Evolutionary conservation across 2,113 vertebrate species (phyloP), one percentile per base, ranked within the genome.

Genomic region (Sigmodon hispidus): DNA sequence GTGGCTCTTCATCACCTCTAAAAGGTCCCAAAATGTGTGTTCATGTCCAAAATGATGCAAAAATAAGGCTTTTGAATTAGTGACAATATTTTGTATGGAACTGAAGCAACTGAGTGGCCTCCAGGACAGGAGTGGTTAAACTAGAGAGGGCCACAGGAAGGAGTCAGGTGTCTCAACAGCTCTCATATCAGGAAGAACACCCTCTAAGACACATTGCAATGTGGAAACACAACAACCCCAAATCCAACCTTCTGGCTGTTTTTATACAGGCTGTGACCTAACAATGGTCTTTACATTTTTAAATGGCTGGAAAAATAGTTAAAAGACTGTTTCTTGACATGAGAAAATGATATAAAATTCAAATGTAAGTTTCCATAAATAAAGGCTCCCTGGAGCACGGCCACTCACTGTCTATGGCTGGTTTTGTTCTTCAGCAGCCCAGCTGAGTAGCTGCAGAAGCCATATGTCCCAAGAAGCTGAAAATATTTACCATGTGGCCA

Each of bases 341-440:
- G 69, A 97, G 94, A 97, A 90, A 95, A 84, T 24, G 22, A 86
- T 95, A 92, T 31, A 67, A 96, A 96, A 95, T 87, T 96, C 91
- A 95, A 75, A 89, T 94, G 63, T 79, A 90, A 94, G 91, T 93
- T 94, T 96, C 93, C 91, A 79, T 94, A 95, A 96, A 92, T 93
- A 88, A 90, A 85, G 69, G 55, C 43, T 50, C 36, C 43, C 24
- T 94, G 91, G 94, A 83, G 57, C 77, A 29, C 3, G 40, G 85
- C 89, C 93, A 75, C 55, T 70, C 93, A 36, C 65, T 70, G 86
- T 92, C 94, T 79, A 16, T 16, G 72, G 55, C 61, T 36, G 40
- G 11, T 34, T 91, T 69, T 48, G 73, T 45, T 83, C 91, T 40
- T 24, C 43, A 4, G 16, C 31, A 3, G 61, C 63, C 29, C 12